These are phyloP conservation scores for Stenodema calcarata DNA, from an alignment of 2,888 invertebrate species.

Conservation along the genomic window DNA sequence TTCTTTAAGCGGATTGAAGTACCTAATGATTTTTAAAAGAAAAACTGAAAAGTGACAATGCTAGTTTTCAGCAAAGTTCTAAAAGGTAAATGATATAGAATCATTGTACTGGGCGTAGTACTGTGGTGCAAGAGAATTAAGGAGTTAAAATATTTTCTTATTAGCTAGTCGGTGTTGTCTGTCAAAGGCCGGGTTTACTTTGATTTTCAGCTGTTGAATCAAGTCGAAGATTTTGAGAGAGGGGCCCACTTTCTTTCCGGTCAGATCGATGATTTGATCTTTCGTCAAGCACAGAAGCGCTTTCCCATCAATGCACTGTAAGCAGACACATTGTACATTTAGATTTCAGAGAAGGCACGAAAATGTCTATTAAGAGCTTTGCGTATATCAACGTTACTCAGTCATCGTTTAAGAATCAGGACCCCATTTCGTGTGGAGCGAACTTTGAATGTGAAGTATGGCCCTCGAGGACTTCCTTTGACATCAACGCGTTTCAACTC, in stretches of 20 bases:
- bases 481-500: too few relatives aligned
- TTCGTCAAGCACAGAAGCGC: constrained; percentile 81
- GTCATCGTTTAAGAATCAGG: too few relatives aligned
- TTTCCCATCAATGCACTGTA: constrained; percentile 80
- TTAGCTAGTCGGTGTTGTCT: constrained; percentile 59
- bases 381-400: too few relatives aligned
- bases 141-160: constrained; percentile 47
- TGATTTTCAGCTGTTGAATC: constrained; percentile 87
- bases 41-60: neutral
- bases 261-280: constrained; percentile 86
- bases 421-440: too few relatives aligned
- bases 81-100: neutral
- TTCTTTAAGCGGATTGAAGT: neutral
- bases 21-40: neutral
- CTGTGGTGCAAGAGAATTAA: neutral
- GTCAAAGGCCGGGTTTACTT: constrained; percentile 78
- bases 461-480: too few relatives aligned
- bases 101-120: neutral
- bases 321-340: constrained; percentile 52
- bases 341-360: too few relatives aligned
- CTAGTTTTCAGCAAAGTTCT: neutral
- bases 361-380: too few relatives aligned
- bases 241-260: constrained; percentile 93
- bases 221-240: constrained; percentile 92
- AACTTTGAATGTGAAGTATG: too few relatives aligned